These are phyloP conservation scores for Ichneumoninae sp. DNA, from an alignment of 2,888 invertebrate genomes.

Conservation along the genomic window DNA sequence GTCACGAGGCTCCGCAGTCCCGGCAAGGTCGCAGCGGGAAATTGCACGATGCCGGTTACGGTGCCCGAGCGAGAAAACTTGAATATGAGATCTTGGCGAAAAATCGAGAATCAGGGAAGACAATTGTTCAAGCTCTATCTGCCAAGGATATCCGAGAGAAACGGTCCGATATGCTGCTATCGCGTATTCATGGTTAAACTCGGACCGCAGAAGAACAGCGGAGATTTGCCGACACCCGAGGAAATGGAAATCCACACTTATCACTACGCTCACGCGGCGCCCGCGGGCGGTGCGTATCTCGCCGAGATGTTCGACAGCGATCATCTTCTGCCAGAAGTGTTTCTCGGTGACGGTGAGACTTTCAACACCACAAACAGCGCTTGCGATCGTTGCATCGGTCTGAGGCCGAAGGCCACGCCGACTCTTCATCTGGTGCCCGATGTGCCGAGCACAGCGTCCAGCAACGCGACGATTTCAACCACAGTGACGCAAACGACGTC, in stretches of 20 bases:
- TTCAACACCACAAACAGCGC: slow-evolving; percentile 77
- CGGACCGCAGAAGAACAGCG: slow-evolving; percentile 87
- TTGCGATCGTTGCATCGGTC: slow-evolving; percentile 86
- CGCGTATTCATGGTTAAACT: slow-evolving; percentile 92
- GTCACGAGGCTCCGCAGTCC: slow-evolving; percentile 91
- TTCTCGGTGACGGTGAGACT: slow-evolving; percentile 89
- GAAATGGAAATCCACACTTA: slow-evolving; percentile 90
- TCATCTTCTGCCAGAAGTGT: slow-evolving; percentile 88
- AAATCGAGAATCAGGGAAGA: slow-evolving; percentile 88
- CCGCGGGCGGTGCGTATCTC: slow-evolving; percentile 91
- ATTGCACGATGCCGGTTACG: slow-evolving; percentile 90
- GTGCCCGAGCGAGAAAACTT: slow-evolving; percentile 89
- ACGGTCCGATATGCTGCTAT: slow-evolving; percentile 95
- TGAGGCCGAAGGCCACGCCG: slow-evolving; percentile 83
- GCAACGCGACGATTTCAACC: slow-evolving; percentile 60
- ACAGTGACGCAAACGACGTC: slow-evolving; percentile 65
- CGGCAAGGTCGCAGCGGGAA: slow-evolving; percentile 88
- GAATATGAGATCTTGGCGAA: slow-evolving; percentile 87
- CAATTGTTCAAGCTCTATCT: slow-evolving; percentile 91
- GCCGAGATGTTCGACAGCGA: slow-evolving; percentile 93
- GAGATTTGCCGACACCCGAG: slow-evolving; percentile 89
- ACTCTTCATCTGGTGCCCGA: slow-evolving; percentile 79
- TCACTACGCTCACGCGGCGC: slow-evolving; percentile 90
- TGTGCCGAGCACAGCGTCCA: slow-evolving; percentile 64
- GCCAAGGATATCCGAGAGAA: slow-evolving; percentile 92